Evolutionary conservation across 2,888 invertebrate species (phyloP).

Genomic region (Invenusta paracnida): DNA sequence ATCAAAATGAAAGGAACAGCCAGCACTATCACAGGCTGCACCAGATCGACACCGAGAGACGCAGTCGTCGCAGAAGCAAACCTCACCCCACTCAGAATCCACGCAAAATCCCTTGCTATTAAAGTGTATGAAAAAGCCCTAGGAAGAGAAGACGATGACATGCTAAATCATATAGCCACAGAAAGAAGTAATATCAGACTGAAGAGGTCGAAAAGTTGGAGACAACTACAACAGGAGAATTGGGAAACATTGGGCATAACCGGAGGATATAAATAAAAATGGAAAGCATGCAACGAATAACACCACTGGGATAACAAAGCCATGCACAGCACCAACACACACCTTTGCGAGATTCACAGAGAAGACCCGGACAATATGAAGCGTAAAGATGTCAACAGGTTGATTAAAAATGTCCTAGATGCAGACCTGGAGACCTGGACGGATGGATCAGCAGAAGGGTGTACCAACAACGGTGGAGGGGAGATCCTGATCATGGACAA

Average conservation of each 20-base stretch:
- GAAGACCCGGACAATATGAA: too few species aligned
- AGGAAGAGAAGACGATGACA: neutral
- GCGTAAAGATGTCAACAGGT: neutral
- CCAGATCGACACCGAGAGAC: too few species aligned
- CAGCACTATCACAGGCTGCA: too few species aligned
- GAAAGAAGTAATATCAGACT: neutral
- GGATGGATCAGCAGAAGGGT: neutral
- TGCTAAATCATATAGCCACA: neutral
- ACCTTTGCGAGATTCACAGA: neutral
- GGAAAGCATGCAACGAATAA: neutral
- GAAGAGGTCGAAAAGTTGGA: neutral
- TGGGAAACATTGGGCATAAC: neutral
- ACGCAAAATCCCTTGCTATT: too few species aligned
- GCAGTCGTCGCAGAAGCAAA: too few species aligned
- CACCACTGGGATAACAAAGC: neutral
- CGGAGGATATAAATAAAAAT: neutral
- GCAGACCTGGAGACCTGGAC: neutral
- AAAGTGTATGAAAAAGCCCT: neutral
- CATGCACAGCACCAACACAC: neutral
- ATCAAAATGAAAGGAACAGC: too few species aligned
- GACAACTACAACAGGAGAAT: neutral
- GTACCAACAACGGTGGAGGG: neutral
- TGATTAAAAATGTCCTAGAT: neutral
- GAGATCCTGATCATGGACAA: neutral
- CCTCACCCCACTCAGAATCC: too few species aligned